Base-by-base conservation (phyloP, 2,888 invertebrate genomes). In the Sesamia inferens region DNA sequence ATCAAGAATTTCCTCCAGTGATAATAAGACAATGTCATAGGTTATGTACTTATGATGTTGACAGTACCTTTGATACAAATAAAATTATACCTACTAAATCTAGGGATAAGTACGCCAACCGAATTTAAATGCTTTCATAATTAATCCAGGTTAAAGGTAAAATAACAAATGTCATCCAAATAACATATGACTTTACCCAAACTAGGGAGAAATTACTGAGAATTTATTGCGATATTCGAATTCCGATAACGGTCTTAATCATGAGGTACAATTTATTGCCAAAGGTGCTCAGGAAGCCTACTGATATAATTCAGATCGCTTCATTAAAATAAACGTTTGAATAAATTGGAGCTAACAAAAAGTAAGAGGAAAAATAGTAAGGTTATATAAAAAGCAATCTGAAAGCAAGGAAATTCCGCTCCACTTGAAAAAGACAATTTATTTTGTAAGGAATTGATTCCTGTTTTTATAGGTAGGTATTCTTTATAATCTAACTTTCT, bases 181-280 rank as follows among this genome's bases (percentile, higher is more conserved):
- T 79, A 73, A 73, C 74, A 68, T 19, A 22, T 62, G 48, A 81
- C 68, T 31, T 66, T 47, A 67, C 54, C 63, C 10, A 59, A 71
- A 68, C 39, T 59, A 68, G 64, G 62, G 55, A 67, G 67, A 76
- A 76, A 76, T 77, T 67, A 67, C 61, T 24, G 31, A 48, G 58
- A 66, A 83, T 83, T 83, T 74, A 81, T 73, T 64, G 7, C 66
- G 71, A 79, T 54, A 84, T 84, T 82, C 59, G 44, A 75, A 79
- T 85, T 85, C 82, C 73, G 44, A 73, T 74, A 77, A 48, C 55
- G 61, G 39, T 58, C 39, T 62, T 42, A 54, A 73, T 77, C 77
- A 76, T 82, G 78, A 70, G 61, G 59, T 31, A 70, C n/a, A 0
- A 79, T 83, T 79, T 72, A 76, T 68, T 74, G 72, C 55, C 22